Percentiles rank a stretch among this genome's conserved stretches.
These are phyloP conservation scores for Rachycentron canadum DNA, from an alignment of 2,797 vertebrate genomes.

Conservation along the genomic window DNA sequence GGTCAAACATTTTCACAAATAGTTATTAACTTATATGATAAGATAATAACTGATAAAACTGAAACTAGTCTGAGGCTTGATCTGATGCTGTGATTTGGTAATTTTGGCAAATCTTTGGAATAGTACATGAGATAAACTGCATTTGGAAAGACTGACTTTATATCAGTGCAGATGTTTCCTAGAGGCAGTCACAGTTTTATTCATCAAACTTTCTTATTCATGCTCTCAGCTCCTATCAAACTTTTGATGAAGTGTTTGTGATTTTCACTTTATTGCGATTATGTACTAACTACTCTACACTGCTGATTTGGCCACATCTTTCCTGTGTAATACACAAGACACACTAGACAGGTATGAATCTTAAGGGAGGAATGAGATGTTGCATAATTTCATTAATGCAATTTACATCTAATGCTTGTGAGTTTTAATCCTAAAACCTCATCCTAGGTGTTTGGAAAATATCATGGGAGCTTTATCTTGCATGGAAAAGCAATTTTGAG, in stretches of 20 bases:
- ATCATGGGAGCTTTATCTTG: constrained; percentile 57
- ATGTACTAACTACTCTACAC: not conserved
- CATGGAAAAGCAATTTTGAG: constrained; percentile 72
- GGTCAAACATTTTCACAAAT: too few relatives aligned
- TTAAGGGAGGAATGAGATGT: constrained; percentile 14
- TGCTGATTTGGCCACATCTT: not conserved
- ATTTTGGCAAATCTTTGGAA: not conserved
- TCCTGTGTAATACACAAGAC: not conserved
- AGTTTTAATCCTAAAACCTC: constrained; percentile 50
- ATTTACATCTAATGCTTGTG: constrained; percentile 27
- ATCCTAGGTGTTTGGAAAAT: constrained; percentile 54
- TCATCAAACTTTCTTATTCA: not conserved
- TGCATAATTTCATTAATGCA: constrained; percentile 34
- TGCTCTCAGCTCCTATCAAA: not conserved
- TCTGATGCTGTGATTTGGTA: not conserved
- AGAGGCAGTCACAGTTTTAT: not conserved
- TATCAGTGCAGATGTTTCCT: not conserved
- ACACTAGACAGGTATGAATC: not conserved
- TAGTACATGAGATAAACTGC: not conserved
- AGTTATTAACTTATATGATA: too few relatives aligned
- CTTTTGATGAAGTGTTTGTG: not conserved
- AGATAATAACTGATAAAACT: too few relatives aligned
- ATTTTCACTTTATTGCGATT: not conserved
- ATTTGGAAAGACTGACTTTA: constrained; percentile 4
- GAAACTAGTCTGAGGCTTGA: too few relatives aligned